Conservation (phyloP, 2,888 invertebrate species). For the Volucella inanis region DNA sequence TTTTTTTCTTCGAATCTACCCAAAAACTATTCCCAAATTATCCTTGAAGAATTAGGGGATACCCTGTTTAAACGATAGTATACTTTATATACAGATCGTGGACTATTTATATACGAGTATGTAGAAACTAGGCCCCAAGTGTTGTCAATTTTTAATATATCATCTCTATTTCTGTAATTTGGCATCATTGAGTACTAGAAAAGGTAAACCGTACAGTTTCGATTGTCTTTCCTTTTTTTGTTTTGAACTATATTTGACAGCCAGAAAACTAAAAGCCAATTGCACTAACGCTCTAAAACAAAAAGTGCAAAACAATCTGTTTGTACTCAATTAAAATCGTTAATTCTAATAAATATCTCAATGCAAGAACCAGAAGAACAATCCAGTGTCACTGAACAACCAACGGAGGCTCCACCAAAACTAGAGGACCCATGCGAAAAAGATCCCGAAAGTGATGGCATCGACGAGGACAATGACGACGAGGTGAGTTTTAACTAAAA, state of each 20-base stretch:
- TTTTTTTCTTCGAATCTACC: too few relatives aligned
- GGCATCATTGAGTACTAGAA: constrained; percentile 24
- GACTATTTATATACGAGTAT: not conserved
- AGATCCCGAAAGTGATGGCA: constrained; percentile 84
- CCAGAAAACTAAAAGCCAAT: constrained; percentile 69
- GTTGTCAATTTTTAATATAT: too few relatives aligned
- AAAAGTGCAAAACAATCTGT: constrained; percentile 63
- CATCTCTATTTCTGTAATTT: not conserved
- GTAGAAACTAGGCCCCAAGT: not conserved
- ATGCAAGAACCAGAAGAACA: constrained; percentile 74
- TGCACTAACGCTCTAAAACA: constrained; percentile 68
- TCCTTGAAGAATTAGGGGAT: too few relatives aligned
- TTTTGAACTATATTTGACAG: constrained; percentile 71
- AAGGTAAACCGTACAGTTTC: not conserved
- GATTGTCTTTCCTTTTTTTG: constrained; percentile 44
- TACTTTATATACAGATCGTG: not conserved
- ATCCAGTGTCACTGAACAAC: constrained; percentile 34
- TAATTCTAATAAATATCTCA: constrained; percentile 8
- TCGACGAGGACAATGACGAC: constrained; percentile 85
- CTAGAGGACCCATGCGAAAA: constrained; percentile 80
- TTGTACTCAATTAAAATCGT: constrained; percentile 57
- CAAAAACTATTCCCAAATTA: too few relatives aligned
- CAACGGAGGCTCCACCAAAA: constrained; percentile 48
- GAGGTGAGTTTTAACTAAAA: constrained; percentile 79
- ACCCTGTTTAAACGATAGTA: too few relatives aligned